These are phyloP conservation scores for Carlito syrichta DNA, from an alignment of 2,113 vertebrate species.

Conservation along the genomic window DNA sequence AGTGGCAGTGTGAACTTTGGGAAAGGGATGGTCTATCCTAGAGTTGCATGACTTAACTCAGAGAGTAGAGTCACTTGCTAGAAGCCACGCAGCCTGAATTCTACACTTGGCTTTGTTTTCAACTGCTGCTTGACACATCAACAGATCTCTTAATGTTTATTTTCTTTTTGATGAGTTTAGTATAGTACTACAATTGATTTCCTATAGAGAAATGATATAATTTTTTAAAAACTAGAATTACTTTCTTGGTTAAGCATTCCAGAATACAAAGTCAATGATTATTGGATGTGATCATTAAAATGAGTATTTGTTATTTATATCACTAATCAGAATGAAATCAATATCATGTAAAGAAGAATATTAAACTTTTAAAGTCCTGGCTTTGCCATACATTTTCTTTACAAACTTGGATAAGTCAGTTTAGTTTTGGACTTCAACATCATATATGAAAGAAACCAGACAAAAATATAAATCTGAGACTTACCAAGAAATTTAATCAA, in stretches of 20 bases:
- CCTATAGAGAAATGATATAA: background rate
- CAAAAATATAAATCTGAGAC: background rate
- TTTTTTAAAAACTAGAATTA: background rate
- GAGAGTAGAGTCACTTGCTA: background rate
- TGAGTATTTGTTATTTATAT: background rate
- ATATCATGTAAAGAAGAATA: background rate
- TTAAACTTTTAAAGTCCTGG: background rate
- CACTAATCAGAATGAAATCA: background rate
- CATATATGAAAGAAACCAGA: background rate
- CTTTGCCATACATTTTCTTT: background rate
- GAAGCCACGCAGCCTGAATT: background rate
- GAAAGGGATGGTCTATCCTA: background rate
- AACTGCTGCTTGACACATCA: background rate
- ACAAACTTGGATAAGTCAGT: background rate
- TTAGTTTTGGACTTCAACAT: background rate
- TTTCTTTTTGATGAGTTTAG: background rate
- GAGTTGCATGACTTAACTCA: background rate
- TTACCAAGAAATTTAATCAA: conserved; percentile 1
- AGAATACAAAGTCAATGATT: background rate
- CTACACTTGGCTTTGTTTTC: background rate
- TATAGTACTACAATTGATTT: background rate
- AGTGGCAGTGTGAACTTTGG: background rate
- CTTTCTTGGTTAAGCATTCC: background rate
- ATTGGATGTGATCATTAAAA: background rate
- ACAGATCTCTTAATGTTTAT: background rate